Evolutionary conservation across 2,113 vertebrate genomes (phyloP), one percentile per base, ranked within the genome.

Genomic region (Cyphomyrus discorhynchus): DNA sequence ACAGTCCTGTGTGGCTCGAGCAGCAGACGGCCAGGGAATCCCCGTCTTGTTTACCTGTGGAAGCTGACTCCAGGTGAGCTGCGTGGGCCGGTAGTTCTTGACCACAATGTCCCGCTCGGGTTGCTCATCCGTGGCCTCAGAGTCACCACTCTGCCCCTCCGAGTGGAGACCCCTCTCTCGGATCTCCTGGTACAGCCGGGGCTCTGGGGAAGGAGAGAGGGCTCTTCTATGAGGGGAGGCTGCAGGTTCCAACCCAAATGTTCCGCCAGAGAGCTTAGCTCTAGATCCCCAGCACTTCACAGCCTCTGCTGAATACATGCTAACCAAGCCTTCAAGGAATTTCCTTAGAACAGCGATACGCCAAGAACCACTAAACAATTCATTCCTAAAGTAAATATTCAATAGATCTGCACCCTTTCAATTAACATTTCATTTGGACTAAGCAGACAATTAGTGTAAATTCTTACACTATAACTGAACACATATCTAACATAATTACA

Each of bases 1-100:
- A 3, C 74, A 80, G 74, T 39, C 74, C 35, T 2, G 5, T 8
- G 4, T 42, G 17, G 31, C 1, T 42, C 19, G 15, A 35, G 6
- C 31, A 19, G 35, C 15, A 42, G 35, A 19, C 35, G 3, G 35
- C 35, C 27, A 19, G 35, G 74, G 74, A 80, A 80, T 80, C 84
- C 86, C 6, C 35, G 5, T 21, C 21, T 49, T 3, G 0, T 47
- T 89, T 91, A 99, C 98, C 97, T 98, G 96, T 0, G 97, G 98
- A 13, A 99, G 96, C 92, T 99, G 98, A 93, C 98, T 98, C 98
- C 98, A 99, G 89, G 97, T 98, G 50, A 97, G 91, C 89, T 98
- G 97, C 0, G 93, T 94, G 0, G 96, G 97, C 47, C 96, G 95
- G 91, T 97, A 99, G 94, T 88, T 98, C 94, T 95, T 97, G 90